Evolutionary conservation across 2,113 vertebrate genomes (phyloP).

Genomic region (Vicugna pacos): DNA sequence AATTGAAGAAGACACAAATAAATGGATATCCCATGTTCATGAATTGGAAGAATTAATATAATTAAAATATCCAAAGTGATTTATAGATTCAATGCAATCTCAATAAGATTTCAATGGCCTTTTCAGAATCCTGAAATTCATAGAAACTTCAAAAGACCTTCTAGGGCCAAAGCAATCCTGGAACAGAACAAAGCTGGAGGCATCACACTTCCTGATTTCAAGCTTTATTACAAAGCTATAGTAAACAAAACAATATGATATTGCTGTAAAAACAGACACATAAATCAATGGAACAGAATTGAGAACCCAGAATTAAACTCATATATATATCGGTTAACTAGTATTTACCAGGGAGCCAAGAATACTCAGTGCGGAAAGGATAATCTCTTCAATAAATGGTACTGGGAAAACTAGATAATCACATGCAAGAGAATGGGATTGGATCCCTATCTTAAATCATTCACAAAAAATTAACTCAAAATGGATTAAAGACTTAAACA

Average conservation of each 20-base stretch:
- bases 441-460: background rate
- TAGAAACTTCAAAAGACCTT: background rate
- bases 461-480: background rate
- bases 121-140: background rate
- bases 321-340: background rate
- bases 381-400: background rate
- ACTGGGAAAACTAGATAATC: background rate
- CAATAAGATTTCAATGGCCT: background rate
- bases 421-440: background rate
- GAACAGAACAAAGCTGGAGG: background rate
- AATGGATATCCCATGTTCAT: background rate
- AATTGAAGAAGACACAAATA: background rate
- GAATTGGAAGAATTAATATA: background rate
- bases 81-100: background rate
- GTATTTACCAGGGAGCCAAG: background rate
- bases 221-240: background rate
- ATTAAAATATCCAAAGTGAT: background rate
- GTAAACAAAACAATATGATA: background rate
- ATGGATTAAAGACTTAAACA: background rate
- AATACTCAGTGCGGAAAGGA: background rate
- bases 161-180: background rate
- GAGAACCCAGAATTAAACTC: background rate
- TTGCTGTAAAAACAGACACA: background rate
- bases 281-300: background rate
- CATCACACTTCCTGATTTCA: background rate